These are phyloP conservation scores for Uromys caudimaculatus DNA, from an alignment of 2,797 vertebrate species.

Conservation along the genomic window DNA sequence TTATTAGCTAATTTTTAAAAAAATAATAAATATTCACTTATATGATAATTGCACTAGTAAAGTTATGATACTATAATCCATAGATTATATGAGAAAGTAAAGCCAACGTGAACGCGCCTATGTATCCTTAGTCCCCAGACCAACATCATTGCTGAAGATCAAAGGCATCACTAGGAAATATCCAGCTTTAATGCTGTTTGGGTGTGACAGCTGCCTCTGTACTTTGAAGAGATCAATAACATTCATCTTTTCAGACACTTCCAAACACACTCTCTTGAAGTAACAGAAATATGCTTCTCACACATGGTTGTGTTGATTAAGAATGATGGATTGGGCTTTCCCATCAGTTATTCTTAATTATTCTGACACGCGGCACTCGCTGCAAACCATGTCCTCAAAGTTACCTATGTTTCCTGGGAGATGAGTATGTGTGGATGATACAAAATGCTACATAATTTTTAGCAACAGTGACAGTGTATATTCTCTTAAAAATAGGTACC, in stretches of 20 bases:
- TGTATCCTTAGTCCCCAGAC: conserved; percentile 21
- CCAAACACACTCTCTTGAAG: conserved; percentile 49
- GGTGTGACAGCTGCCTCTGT: conserved; percentile 61
- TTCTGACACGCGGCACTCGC: conserved; percentile 7
- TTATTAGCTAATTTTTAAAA: conserved; percentile 26
- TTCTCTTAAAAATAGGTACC: not conserved
- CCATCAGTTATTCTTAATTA: conserved; percentile 43
- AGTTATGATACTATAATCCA: conserved; percentile 52
- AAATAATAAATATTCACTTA: conserved; percentile 14
- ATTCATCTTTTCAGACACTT: conserved; percentile 66
- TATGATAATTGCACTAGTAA: conserved; percentile 36
- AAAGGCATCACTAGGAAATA: conserved; percentile 60
- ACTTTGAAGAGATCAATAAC: conserved; percentile 59
- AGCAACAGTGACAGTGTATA: not conserved
- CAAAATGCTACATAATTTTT: not conserved
- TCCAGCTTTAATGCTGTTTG: conserved; percentile 45
- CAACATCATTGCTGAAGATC: conserved; percentile 37
- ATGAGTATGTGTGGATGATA: not conserved
- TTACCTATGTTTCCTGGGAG: conserved; percentile 31
- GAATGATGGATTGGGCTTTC: not conserved
- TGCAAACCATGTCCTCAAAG: conserved; percentile 7
- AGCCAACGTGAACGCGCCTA: conserved; percentile 27
- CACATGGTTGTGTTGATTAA: conserved; percentile 45
- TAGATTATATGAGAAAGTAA: conserved; percentile 31
- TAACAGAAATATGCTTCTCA: conserved; percentile 48